phyloP scores from a whole-genome alignment of 2,888 invertebrate species.

The Nephrotoma appendiculata region DNA sequence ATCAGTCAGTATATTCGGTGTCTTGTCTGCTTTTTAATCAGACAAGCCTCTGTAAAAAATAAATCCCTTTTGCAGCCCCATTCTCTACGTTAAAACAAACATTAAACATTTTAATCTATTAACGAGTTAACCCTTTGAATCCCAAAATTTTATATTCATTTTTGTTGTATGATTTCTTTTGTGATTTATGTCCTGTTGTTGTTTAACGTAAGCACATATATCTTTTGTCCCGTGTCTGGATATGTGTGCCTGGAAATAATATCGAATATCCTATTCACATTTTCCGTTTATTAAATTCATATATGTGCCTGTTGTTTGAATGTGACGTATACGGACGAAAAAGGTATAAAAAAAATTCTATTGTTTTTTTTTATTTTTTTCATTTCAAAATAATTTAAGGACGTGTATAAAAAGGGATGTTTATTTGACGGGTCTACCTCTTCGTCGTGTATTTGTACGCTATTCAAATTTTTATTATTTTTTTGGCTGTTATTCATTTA shows the following conservation, averaged over 20 bases:
- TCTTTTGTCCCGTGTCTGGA: neutral
- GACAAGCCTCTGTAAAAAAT: too few relatives aligned
- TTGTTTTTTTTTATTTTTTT: neutral
- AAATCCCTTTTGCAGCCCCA: neutral
- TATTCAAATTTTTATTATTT: neutral
- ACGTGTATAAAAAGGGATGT: neutral
- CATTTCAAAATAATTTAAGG: neutral
- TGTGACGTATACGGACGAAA: neutral
- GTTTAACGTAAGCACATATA: neutral
- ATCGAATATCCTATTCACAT: neutral
- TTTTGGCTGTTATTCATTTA: neutral
- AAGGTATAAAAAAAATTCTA: neutral
- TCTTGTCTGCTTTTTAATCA: too few relatives aligned
- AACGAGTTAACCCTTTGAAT: neutral
- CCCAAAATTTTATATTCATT: neutral
- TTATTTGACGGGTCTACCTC: neutral
- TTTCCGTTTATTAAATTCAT: neutral
- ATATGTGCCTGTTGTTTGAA: neutral
- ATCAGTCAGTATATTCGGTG: too few relatives aligned
- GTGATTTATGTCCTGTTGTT: neutral
- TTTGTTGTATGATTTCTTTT: neutral
- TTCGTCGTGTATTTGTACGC: neutral
- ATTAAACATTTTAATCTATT: neutral
- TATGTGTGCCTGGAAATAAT: neutral
- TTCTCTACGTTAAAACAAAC: neutral